Base-by-base conservation (phyloP, 2,113 vertebrate genomes). In the Rhizomys pruinosus region DNA sequence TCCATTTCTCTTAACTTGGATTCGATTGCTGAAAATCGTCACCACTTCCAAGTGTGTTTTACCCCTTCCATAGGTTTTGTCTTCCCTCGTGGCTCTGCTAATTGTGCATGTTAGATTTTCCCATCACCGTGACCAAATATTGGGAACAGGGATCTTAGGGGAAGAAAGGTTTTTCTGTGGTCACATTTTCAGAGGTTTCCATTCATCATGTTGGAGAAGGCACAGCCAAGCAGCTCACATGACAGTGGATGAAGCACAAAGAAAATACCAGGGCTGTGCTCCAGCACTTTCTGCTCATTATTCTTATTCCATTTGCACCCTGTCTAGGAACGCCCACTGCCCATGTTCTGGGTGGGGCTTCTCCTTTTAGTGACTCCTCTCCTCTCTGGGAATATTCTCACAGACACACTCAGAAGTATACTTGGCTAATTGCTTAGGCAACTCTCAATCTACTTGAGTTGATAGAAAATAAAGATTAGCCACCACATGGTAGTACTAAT, bases 1-100 rank as follows among this genome's bases (percentile, higher is more conserved):
- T 32, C n/a, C 27, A 93, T 80, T 96, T 93, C 55, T 91, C n/a
- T 77, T 57, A 90, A 66, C 9, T 16, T 63, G 59, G 25, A 92
- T 68, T 84, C 5, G 19, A 74, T 17, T 87, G 37, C 9, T 44
- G 59, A 78, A 91, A 87, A 74, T 39, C 19, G 61, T 57, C 64
- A 63, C 0, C 37, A 52, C 37, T 81, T 90, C 19, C 47, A 92
- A 69, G 87, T 61, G 68, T 0, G 1, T 29, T 79, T 84, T 79
- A 17, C 27, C 42, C 32, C 57, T 84, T 90, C 22, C 13, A 12
- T 37, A 64, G 27, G 80, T 34, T 94, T 71, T 20, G 39, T 7
- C 16, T 88, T 82, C 12, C 72, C 39, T 47, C 23, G 17, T 42
- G 71, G 12, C 2, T 93, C 84, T 55, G 16, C 23, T 39, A 61